Percentiles rank a stretch among this genome's conserved stretches.
Evolutionary conservation across 2,113 vertebrate genomes (phyloP).

Genomic region (Cygnus buccinator): DNA sequence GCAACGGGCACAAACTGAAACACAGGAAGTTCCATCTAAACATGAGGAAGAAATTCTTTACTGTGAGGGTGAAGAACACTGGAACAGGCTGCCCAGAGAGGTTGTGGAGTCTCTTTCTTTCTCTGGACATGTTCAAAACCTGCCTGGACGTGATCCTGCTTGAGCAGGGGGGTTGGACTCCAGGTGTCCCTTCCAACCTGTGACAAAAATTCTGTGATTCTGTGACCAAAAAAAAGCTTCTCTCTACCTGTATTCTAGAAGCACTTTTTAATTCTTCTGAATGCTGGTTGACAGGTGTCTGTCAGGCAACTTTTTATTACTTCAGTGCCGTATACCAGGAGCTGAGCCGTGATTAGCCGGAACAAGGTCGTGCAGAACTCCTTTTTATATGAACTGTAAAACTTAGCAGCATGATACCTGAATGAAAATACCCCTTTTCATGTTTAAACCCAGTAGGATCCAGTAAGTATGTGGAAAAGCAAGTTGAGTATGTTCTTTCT

Average conservation of each 20-base stretch:
- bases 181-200: no score
- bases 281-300: not conserved
- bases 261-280: not conserved
- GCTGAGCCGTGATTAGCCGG: not conserved
- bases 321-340: not conserved
- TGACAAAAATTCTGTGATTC: no score
- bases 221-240: not conserved
- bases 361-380: not conserved
- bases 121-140: no score
- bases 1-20: no score
- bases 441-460: not conserved
- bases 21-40: no score
- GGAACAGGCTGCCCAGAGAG: no score
- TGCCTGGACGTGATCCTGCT: no score
- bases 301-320: not conserved
- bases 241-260: not conserved
- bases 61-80: no score
- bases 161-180: no score
- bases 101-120: no score
- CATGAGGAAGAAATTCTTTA: no score
- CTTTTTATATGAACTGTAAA: not conserved
- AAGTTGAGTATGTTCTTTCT: not conserved
- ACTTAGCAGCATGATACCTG: not conserved
- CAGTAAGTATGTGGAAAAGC: not conserved
- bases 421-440: not conserved